Base-by-base conservation (phyloP, 2,797 vertebrate genomes). In the Molossus molossus region DNA sequence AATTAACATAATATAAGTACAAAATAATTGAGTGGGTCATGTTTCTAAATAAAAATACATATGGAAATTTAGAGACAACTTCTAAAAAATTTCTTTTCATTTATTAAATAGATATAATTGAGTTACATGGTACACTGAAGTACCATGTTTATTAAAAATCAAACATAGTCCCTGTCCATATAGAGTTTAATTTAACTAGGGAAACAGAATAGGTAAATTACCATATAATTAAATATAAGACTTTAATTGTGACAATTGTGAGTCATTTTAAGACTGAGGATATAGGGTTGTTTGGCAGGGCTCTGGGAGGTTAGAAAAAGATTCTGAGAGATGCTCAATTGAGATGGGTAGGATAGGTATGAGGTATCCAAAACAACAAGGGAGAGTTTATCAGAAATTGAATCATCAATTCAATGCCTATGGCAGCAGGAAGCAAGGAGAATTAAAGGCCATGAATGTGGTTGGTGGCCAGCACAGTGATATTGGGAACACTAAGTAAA, bases 31-130 rank as follows among this genome's bases (percentile, higher is more conserved):
- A 84, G 53, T 53, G 62, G 45, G 4, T 20, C 20, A 13, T 9
- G 25, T 62, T 69, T 81, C 6, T 91, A 75, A 87, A 80, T 82
- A 90, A 95, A 89, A 81, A 81, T 8, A 45, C 1, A 40, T 50
- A 65, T 2, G 6, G 2, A 76, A 72, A 40, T 60, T 69, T 91
- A 57, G 48, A 90, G 23, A 17, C 13, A 55, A 9, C 1, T 45
- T 4, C 3, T 60, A 55, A 67, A 15, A 70, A 9, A 12, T 23
- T 64, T 50, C 48, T 29, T 37, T 57, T n/a, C 50, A 62, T 21
- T 50, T 72, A 33, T 9, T 86, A 69, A 73, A 29, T 55, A 60
- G 4, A 57, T 45, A 48, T 64, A 48, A 76, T 58, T 15, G 5
- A 72, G 18, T 79, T 53, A n/a, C 14, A 17, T 76, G n/a, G 6